Percentiles rank a stretch among this genome's conserved stretches.
These are phyloP conservation scores for Heliocidaris tuberculata DNA, from an alignment of 35 echinoderm and acorn worm genomes.

Conservation along the genomic window DNA sequence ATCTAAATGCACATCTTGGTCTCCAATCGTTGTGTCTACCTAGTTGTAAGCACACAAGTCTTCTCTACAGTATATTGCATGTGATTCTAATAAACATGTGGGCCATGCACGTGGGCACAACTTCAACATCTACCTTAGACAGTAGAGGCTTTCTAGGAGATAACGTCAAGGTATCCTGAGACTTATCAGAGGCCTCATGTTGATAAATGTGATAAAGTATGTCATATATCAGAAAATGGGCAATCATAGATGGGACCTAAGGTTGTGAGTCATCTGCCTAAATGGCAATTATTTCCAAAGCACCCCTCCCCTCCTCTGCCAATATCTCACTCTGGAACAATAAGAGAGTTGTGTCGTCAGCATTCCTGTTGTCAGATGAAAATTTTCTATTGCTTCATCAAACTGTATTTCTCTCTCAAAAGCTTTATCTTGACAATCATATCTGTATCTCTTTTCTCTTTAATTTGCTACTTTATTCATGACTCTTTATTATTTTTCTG, in stretches of 20 bases:
- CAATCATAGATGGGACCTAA: background rate
- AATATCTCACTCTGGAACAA: background rate
- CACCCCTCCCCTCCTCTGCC: background rate
- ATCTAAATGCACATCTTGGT: background rate
- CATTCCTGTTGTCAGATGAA: background rate
- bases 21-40: background rate
- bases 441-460: background rate
- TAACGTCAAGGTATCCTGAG: background rate
- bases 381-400: background rate
- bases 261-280: background rate
- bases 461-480: background rate
- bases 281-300: constrained; percentile 4
- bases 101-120: background rate
- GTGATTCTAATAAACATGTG: background rate
- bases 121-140: background rate
- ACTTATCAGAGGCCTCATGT: background rate
- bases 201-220: background rate
- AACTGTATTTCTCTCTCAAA: background rate
- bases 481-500: background rate
- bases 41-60: background rate
- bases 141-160: background rate
- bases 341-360: background rate
- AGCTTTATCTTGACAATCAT: background rate
- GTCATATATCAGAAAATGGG: background rate
- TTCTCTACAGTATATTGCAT: background rate